phyloP scores from a whole-genome alignment of 2,888 invertebrate species.

The Gisinianus flammeolus region DNA sequence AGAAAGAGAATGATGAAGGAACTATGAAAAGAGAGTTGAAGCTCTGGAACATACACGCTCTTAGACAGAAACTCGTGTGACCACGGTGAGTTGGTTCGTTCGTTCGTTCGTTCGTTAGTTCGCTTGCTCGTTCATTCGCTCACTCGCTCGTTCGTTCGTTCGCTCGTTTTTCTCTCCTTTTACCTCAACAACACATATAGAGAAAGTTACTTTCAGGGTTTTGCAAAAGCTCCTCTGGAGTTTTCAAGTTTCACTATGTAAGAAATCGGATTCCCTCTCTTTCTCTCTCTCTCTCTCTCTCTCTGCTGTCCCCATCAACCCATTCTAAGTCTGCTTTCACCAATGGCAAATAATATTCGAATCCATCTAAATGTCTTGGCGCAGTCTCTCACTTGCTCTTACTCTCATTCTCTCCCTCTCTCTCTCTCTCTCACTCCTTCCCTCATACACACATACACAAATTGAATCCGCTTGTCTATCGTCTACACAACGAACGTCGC shows the following conservation, averaged over 20 bases:
- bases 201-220: conserved; percentile 23
- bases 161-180: background rate
- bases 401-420: background rate
- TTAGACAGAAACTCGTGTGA: no score
- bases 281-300: background rate
- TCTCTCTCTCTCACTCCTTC: background rate
- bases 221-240: conserved; percentile 1
- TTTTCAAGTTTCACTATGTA: conserved; percentile 20
- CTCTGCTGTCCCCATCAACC: conserved; percentile 10
- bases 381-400: conserved; percentile 13
- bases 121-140: background rate
- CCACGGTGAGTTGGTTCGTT: no score
- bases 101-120: no score
- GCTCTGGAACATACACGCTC: no score
- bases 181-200: background rate
- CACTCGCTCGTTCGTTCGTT: background rate
- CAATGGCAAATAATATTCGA: conserved; percentile 29
- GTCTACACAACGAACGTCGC: no score
- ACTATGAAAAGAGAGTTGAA: no score
- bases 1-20: no score
- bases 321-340: conserved; percentile 25
- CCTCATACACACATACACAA: background rate
- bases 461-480: conserved; percentile 5
- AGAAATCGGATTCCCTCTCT: conserved; percentile 11
- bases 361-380: conserved; percentile 30